These are phyloP conservation scores for Brachionus rotundiformis DNA, from an alignment of 1,140 invertebrate species.

Conservation along the genomic window DNA sequence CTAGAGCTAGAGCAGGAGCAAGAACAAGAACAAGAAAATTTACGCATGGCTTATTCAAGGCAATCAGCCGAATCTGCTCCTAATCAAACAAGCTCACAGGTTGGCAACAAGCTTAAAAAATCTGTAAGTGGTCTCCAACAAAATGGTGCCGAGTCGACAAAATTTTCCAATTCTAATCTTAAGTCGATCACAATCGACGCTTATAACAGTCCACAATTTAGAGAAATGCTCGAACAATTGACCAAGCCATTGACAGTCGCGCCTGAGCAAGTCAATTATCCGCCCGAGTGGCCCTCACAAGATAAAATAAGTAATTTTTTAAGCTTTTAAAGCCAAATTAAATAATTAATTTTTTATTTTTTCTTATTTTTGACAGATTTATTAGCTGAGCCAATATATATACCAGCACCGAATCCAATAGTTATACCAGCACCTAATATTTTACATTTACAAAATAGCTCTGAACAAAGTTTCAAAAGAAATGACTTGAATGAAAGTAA, in stretches of 20 bases:
- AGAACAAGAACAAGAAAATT: constrained; percentile 30
- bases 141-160: not conserved
- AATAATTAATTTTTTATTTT: not conserved
- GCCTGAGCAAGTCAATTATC: constrained; percentile 40
- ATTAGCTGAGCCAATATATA: constrained; percentile 42
- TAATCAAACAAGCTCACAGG: not conserved
- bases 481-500: not conserved
- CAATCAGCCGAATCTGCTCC: not conserved
- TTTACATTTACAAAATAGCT: constrained; percentile 1
- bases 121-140: not conserved
- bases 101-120: not conserved
- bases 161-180: constrained; percentile 27
- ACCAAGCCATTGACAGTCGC: constrained; percentile 40
- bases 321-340: too few relatives aligned
- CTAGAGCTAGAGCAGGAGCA: not conserved
- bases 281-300: constrained; percentile 48
- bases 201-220: constrained; percentile 47
- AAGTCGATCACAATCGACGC: constrained; percentile 33
- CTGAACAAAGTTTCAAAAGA: not conserved
- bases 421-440: constrained; percentile 45
- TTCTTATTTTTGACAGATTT: constrained; percentile 22
- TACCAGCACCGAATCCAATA: constrained; percentile 50
- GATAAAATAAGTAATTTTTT: constrained; percentile 39
- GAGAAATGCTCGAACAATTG: constrained; percentile 33
- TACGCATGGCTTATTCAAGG: not conserved